These are phyloP conservation scores for Monochamus saltuarius DNA, from an alignment of 1,140 invertebrate species.

Conservation along the genomic window DNA sequence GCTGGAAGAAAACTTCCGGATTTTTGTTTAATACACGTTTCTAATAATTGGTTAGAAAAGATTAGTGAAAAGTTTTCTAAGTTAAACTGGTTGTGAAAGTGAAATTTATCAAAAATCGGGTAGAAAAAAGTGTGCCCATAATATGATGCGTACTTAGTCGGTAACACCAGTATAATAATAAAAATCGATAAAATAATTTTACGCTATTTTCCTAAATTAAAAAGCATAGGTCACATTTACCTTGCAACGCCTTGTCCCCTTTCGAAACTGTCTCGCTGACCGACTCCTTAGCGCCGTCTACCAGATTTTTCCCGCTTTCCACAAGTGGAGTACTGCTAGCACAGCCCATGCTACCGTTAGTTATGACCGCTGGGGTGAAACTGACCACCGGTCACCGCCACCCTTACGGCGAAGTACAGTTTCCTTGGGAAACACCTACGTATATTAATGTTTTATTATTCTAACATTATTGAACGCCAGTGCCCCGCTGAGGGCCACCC, in stretches of 20 bases:
- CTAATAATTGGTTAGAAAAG: too few species aligned
- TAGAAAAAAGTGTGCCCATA: too few species aligned
- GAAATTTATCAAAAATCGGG: too few species aligned
- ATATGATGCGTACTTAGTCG: too few species aligned
- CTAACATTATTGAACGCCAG: slow-evolving; percentile 23
- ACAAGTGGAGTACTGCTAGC: slow-evolving; percentile 49
- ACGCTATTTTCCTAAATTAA: too few species aligned
- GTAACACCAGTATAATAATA: too few species aligned
- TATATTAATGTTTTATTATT: slow-evolving; percentile 14
- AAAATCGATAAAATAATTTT: too few species aligned
- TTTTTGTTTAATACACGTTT: too few species aligned
- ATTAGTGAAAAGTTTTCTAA: too few species aligned
- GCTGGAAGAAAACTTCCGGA: too few species aligned
- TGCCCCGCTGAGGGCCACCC: slow-evolving; percentile 7
- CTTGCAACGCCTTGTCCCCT: slow-evolving; percentile 42
- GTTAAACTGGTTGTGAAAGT: too few species aligned
- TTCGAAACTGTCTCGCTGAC: slow-evolving; percentile 39
- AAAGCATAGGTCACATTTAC: slow-evolving; percentile 26
- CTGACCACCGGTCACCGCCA: slow-evolving; percentile 25
- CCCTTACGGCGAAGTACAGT: background rate
- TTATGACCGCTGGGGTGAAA: slow-evolving; percentile 21
- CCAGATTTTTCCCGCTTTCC: slow-evolving; percentile 44
- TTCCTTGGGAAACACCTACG: slow-evolving; percentile 20
- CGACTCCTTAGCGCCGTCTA: slow-evolving; percentile 43
- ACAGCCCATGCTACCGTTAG: slow-evolving; percentile 43